Base-by-base conservation (phyloP, 1,140 invertebrate species). In the Centruroides vittatus region DNA sequence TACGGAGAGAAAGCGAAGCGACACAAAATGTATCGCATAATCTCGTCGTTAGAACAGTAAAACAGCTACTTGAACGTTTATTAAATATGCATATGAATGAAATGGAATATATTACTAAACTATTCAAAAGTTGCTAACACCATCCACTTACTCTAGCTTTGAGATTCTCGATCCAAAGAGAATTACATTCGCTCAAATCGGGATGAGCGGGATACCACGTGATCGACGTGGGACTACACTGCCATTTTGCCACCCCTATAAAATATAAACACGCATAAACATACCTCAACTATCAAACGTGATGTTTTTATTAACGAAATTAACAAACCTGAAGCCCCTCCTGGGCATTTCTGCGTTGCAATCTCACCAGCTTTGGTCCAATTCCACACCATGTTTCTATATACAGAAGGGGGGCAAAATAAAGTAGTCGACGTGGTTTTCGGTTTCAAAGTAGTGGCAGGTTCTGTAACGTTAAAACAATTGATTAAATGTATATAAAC, bases 161-260 rank as follows among this genome's bases (percentile, higher is more conserved):
- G 1, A 95, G 75, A 60, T 82, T 87, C 41, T 86, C 86, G 3
- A 96, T 75, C 91, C 91, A 94, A 0, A 87, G 81, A 1, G 89
- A 93, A 10, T 88, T 81, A 72, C 93, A 97, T 70, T 93, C 88
- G 68, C 88, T 90, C 12, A 94, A 76, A 73, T 95, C 89, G 5
- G 91, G 90, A 3, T 82, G 83, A 5, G 80, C 75, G 0, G 86
- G 84, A 54, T 81, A 78, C 88, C 93, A 93, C 57, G 76, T 76
- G 41, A 61, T 69, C 67, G 59, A 60, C 6, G 58, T 9, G 23
- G 47, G 47, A 53, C 61, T 59, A 69, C 74, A 76, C 50, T 68
- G 64, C 74, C 75, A 71, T n/a, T 69, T 6, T 64, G 70, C 69
- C 64, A 61, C 60, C 48, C 72, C 71, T 41, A 55, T 0, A 60